These are phyloP conservation scores for Heteractis magnifica DNA, from an alignment of 92 coral and sea anemone species.

Conservation along the genomic window DNA sequence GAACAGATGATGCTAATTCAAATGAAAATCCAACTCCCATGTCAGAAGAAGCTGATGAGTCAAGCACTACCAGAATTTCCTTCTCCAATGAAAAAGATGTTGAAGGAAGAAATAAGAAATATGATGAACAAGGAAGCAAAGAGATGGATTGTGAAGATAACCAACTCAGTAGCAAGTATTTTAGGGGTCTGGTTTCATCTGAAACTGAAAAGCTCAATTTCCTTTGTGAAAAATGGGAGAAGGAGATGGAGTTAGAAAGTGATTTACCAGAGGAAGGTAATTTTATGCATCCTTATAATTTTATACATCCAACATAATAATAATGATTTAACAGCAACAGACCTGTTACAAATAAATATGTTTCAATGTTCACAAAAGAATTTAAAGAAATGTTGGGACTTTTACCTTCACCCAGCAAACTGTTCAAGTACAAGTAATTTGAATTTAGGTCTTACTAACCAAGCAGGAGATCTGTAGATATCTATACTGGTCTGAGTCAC, in stretches of 20 bases:
- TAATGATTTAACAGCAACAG: too few species aligned
- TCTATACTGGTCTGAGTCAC: too few species aligned
- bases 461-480: too few species aligned
- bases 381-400: too few species aligned
- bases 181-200: conserved; percentile 61
- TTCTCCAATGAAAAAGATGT: not conserved
- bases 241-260: conserved; percentile 39
- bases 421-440: too few species aligned
- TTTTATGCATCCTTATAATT: not conserved
- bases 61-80: not conserved
- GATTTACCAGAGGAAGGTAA: conserved; percentile 78
- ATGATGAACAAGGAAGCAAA: not conserved
- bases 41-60: not conserved
- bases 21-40: not conserved
- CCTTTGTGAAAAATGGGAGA: conserved; percentile 74
- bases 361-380: too few species aligned
- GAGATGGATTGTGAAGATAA: conserved; percentile 9
- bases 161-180: conserved; percentile 36
- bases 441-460: too few species aligned
- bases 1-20: not conserved
- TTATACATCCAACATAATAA: not conserved
- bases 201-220: conserved; percentile 67
- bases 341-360: too few species aligned
- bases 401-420: too few species aligned
- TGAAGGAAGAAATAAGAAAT: not conserved